Evolutionary conservation across 2,797 vertebrate genomes (phyloP), one percentile per base, ranked within the genome.

Genomic region (Scomberomorus guttatus): DNA sequence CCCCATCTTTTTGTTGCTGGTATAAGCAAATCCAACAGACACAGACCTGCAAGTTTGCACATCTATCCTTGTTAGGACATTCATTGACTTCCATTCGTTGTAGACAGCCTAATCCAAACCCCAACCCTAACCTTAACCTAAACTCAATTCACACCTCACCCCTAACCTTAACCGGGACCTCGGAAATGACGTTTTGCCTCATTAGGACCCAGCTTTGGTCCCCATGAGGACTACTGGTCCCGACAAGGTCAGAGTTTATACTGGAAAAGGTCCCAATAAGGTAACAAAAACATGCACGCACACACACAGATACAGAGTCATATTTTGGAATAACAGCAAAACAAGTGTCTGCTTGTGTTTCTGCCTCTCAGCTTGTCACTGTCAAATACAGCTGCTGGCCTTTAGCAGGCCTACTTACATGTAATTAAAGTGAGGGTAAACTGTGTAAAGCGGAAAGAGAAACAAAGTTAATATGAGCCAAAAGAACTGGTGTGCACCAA

Each of bases 301-400:
- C 14, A 48, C 17, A 18, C 46, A 20, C 17, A 20, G 17, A 48
- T 7, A 50, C 18, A 18, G 8, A 32, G 4, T 52, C 9, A 63
- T 22, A 46, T 77, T 77, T 77, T 80, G 20, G 7, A 52, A 54
- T 48, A 63, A 46, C 3, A 48, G 59, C 34, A 59, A 78, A 68
- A 72, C 22, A 42, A 83, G 48, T 55, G 52, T 63, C 61, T 66
- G 61, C 17, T 14, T 56, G 60, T 69, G 59, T 60, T 10, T 71
- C 34, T 51, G 29, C 24, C n/a, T 70, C 46, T 79, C 34, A 17
- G 56, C 58, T 34, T 29, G 50, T 72, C 51, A 59, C 42, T 74
- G 63, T 58, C 56, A 72, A 58, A 79, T 56, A 25, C 42, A 61
- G 55, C 65, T 72, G 58, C 55, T 67, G 54, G 58, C 63, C 27